Evolutionary conservation across 2,888 invertebrate species (phyloP).

Genomic region (Cantharis flavilabris): DNA sequence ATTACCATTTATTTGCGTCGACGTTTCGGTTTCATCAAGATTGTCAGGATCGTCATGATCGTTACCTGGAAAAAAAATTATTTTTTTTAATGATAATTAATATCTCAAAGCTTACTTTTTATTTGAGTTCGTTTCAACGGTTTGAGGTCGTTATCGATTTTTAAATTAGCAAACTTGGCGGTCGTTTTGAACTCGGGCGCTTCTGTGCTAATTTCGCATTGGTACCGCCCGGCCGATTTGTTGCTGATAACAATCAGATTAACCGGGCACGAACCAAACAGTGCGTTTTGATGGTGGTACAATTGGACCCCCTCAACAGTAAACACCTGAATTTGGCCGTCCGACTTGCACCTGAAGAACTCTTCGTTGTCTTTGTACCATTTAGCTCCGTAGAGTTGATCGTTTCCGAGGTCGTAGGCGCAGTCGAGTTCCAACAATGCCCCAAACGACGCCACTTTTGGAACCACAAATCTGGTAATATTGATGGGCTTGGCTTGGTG

Average conservation of each 20-base stretch:
- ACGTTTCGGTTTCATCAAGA: neutral
- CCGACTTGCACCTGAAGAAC: slow-evolving; percentile 43
- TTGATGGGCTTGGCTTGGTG: slow-evolving; percentile 16
- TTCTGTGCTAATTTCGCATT: slow-evolving; percentile 49
- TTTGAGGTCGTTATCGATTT: slow-evolving; percentile 25
- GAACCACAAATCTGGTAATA: slow-evolving; percentile 47
- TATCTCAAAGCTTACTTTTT: neutral
- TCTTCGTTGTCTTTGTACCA: slow-evolving; percentile 50
- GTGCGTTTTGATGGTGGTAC: slow-evolving; percentile 33
- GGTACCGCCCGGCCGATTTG: slow-evolving; percentile 45
- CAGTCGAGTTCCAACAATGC: slow-evolving; percentile 46
- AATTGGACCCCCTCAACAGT: slow-evolving; percentile 42
- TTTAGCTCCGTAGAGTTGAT: slow-evolving; percentile 47
- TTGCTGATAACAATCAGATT: slow-evolving; percentile 40
- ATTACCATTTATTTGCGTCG: neutral
- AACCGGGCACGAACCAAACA: slow-evolving; percentile 45
- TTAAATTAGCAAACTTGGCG: slow-evolving; percentile 30
- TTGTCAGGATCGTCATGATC: neutral
- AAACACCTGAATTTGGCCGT: slow-evolving; percentile 44
- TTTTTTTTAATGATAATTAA: too few relatives aligned
- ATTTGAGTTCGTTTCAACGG: slow-evolving; percentile 28
- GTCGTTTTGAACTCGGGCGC: slow-evolving; percentile 41
- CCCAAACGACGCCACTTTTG: slow-evolving; percentile 40
- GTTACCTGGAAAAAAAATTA: neutral
- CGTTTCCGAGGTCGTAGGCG: slow-evolving; percentile 44